These are phyloP conservation scores for Hybognathus amarus DNA, from an alignment of 2,797 vertebrate species.

Conservation along the genomic window DNA sequence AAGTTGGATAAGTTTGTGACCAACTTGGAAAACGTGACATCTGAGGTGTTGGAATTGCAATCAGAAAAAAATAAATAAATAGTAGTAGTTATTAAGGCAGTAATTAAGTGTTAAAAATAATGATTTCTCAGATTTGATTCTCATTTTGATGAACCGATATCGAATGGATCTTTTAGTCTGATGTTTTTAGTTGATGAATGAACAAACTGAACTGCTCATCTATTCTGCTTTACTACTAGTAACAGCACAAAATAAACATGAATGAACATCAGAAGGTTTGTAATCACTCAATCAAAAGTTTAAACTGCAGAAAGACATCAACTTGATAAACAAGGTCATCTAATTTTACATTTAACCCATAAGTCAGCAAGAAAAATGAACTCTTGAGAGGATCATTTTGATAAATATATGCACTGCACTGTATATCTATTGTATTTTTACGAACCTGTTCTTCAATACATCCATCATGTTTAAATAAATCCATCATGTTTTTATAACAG, in stretches of 20 bases:
- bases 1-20: neutral
- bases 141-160: neutral
- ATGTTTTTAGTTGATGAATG: neutral
- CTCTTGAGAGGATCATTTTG: neutral
- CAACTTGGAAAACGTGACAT: neutral
- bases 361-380: neutral
- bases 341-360: neutral
- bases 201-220: neutral
- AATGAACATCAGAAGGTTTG: no score
- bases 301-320: neutral
- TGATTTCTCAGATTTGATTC: neutral
- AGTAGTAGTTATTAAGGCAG: neutral
- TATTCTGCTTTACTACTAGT: no score
- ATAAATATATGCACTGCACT: neutral
- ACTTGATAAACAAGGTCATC: no score
- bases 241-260: no score
- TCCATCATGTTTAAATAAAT: neutral
- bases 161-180: neutral
- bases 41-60: neutral
- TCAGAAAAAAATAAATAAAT: neutral
- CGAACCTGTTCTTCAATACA: neutral
- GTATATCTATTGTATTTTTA: neutral
- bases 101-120: neutral
- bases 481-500: neutral
- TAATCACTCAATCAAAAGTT: neutral